Evolutionary conservation across 1,140 invertebrate genomes (phyloP).

Genomic region (Brachionus manjavacas): DNA sequence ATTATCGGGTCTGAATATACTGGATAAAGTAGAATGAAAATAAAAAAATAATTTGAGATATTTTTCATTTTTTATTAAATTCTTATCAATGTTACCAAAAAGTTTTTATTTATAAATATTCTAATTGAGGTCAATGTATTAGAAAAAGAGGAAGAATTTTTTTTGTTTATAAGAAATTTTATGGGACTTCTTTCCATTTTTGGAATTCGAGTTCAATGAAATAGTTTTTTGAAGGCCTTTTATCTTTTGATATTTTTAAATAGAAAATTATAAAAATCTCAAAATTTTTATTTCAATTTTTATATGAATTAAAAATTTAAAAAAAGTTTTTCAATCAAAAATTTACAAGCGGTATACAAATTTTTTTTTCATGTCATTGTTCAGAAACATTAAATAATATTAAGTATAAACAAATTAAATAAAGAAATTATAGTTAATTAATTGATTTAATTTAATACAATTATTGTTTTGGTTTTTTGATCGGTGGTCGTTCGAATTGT

Average conservation of each 20-base stretch:
- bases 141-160: neutral
- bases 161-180: neutral
- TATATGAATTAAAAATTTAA: neutral
- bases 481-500: conserved; percentile 13
- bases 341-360: neutral
- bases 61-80: too few species aligned
- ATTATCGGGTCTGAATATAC: neutral
- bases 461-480: conserved; percentile 38
- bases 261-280: neutral
- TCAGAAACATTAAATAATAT: neutral
- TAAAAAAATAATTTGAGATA: neutral
- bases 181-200: neutral
- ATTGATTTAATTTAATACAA: neutral
- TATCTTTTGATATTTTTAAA: neutral
- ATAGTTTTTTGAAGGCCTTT: neutral
- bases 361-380: neutral
- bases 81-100: neutral
- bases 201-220: neutral
- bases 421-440: neutral
- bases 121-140: neutral
- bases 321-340: neutral
- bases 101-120: neutral
- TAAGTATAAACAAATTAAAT: neutral
- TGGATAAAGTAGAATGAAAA: neutral
- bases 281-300: neutral